A percentile compares a stretch with the other conserved stretches of the same genome.
These are phyloP conservation scores for Drosophila arizonae DNA, from an alignment of 1,140 invertebrate genomes.

Conservation along the genomic window DNA sequence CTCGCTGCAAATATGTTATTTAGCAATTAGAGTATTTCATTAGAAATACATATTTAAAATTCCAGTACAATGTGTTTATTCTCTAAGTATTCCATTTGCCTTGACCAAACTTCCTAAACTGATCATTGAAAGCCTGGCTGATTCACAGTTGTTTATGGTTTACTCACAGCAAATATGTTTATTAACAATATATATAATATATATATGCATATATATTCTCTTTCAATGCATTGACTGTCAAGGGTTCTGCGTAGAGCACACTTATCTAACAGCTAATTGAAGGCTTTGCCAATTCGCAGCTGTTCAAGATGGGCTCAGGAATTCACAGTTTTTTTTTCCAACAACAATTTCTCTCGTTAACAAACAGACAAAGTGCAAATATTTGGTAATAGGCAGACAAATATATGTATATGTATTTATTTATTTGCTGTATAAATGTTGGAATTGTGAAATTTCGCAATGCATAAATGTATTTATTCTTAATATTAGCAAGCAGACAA, in stretches of 20 bases:
- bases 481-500: too few species aligned
- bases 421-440: not conserved
- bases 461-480: not conserved
- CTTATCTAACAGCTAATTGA: constrained; percentile 9
- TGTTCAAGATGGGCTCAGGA: not conserved
- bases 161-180: not conserved
- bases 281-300: not conserved
- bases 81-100: not conserved
- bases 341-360: constrained; percentile 1
- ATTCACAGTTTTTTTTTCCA: not conserved
- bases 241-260: constrained; percentile 1
- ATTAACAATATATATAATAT: not conserved
- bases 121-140: not conserved
- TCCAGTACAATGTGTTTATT: not conserved
- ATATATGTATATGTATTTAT: not conserved
- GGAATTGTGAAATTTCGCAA: not conserved
- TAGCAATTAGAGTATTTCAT: too few species aligned
- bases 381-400: not conserved
- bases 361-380: constrained; percentile 9
- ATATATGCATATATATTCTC: too few species aligned
- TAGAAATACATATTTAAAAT: too few species aligned
- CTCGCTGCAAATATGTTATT: too few species aligned
- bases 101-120: not conserved
- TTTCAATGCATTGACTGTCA: not conserved
- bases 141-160: not conserved